Base-by-base conservation (phyloP, 2,888 invertebrate genomes). In the Xestia c-nigrum region DNA sequence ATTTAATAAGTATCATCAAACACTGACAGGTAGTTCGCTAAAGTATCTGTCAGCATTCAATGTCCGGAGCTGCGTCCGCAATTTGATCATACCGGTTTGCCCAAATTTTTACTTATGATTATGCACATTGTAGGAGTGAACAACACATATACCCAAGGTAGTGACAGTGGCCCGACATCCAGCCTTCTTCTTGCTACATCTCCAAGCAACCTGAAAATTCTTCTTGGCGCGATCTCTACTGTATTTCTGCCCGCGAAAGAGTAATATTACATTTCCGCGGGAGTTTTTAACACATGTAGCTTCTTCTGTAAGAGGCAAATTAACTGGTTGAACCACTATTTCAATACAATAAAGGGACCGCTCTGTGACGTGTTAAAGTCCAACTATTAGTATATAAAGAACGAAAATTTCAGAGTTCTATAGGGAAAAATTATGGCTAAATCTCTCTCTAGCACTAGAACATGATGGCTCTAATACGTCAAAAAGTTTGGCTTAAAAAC, bases 161-260 rank as follows among this genome's bases (percentile, higher is more conserved):
- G 81, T 72, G 1, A 64, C 81, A 0, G 69, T 74, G 14, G 87
- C 81, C 10, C 72, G 72, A 61, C 88, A 88, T 16, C 83, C 80
- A 21, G 59, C 50, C 65, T 85, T 86, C 63, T 81, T 84, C 47
- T 84, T 84, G 64, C 77, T 80, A 43, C 84, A 84, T 61, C 85
- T 74, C 84, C 84, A 84, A 1, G 70, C 47, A 0, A 84, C 24
- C 31, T 64, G 61, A 16, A 31, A 74, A 21, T 76, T 59, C 66
- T 75, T 84, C 70, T 75, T 80, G 10, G 31, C 57, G 1, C 80
- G 80, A 66, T 77, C 80, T 47, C 52, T 80, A 50, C 74, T 69
- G 31, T 80, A 84, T 55, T 84, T 76, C 65, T 76, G 80, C 1
- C 73, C 74, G 14, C 73, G 55, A 76, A 72, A 80, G 16, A 80